phyloP scores from a whole-genome alignment of 2,797 vertebrate species.

The Cuculus canorus region DNA sequence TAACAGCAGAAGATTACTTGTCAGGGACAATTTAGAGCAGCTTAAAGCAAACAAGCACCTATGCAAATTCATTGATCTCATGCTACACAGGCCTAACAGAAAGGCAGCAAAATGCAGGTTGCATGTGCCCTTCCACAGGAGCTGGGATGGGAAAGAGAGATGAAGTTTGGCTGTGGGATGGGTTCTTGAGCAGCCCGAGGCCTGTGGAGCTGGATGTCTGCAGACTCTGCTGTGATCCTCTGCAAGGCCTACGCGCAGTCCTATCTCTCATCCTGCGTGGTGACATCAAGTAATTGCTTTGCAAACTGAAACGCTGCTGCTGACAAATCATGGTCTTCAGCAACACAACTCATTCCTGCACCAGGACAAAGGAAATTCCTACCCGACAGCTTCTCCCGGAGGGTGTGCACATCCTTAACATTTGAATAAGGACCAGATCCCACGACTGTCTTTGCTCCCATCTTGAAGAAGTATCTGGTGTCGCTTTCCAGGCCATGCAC shows the following conservation, averaged over 20 bases:
- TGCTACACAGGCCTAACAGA: background rate
- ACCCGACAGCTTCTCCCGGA: slow-evolving; percentile 81
- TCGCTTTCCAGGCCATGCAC: slow-evolving; percentile 88
- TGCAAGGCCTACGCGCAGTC: background rate
- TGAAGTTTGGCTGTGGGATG: background rate
- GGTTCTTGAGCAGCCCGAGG: background rate
- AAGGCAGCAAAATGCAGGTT: background rate
- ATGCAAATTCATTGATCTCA: background rate
- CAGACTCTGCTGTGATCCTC: background rate
- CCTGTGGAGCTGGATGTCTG: background rate
- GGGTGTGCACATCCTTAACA: slow-evolving; percentile 88
- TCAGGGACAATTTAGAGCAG: background rate
- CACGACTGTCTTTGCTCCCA: slow-evolving; percentile 90
- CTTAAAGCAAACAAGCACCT: background rate
- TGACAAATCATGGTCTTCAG: background rate
- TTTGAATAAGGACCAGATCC: slow-evolving; percentile 91
- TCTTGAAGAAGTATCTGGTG: slow-evolving; percentile 93
- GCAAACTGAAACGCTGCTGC: background rate
- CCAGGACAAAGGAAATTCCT: background rate
- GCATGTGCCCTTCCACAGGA: background rate
- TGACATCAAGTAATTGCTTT: background rate
- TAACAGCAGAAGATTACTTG: background rate
- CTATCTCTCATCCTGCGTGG: rapidly evolving
- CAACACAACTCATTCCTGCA: background rate
- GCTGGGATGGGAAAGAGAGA: background rate